Evolutionary conservation across 1,140 invertebrate species (phyloP).

Genomic region (Acromyrmex heyeri): DNA sequence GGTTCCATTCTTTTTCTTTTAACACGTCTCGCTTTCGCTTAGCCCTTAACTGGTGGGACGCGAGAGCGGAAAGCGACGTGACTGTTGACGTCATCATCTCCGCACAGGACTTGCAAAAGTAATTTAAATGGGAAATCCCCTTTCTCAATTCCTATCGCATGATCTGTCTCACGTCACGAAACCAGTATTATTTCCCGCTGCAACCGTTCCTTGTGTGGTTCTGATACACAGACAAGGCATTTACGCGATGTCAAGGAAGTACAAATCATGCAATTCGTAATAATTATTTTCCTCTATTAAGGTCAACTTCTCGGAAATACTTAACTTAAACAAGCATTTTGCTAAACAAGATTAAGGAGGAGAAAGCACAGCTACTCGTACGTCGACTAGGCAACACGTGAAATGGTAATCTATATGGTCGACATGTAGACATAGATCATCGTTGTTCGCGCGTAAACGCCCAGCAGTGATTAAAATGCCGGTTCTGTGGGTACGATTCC

Average conservation of each 20-base stretch:
- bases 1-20: slow-evolving; percentile 34
- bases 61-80: slow-evolving; percentile 28
- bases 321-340: not conserved
- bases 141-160: slow-evolving; percentile 24
- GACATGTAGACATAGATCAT: slow-evolving; percentile 7
- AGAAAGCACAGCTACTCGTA: not conserved
- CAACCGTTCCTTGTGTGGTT: not conserved
- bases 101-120: slow-evolving; percentile 1
- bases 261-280: not conserved
- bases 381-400: slow-evolving; percentile 19
- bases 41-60: slow-evolving; percentile 23
- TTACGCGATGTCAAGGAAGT: not conserved
- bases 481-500: slow-evolving; percentile 16
- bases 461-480: slow-evolving; percentile 46
- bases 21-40: slow-evolving; percentile 52
- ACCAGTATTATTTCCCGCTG: not conserved
- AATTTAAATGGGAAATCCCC: slow-evolving; percentile 6
- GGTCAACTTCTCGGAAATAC: slow-evolving; percentile 25
- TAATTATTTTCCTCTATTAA: slow-evolving; percentile 19
- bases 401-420: slow-evolving; percentile 12
- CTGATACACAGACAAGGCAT: not conserved
- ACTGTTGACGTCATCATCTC: slow-evolving; percentile 29
- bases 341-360: slow-evolving; percentile 1
- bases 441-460: slow-evolving; percentile 45
- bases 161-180: slow-evolving; percentile 1